phyloP scores from a whole-genome alignment of 2,113 vertebrate genomes.

The Macroglossus sobrinus region DNA sequence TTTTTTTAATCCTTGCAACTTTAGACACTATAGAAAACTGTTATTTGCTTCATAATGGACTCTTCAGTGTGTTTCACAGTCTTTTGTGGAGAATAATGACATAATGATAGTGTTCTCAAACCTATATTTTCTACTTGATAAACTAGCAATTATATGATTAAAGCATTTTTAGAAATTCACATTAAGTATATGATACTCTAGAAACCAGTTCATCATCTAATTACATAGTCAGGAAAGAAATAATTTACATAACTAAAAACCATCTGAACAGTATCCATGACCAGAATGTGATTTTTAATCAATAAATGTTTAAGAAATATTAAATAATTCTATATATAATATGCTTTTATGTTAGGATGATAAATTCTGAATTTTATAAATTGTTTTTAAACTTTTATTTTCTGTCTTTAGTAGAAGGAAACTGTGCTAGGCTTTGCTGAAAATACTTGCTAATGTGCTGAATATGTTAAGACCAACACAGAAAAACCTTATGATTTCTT shows the following conservation, averaged over 20 bases:
- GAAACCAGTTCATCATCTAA: constrained; percentile 65
- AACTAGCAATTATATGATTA: constrained; percentile 80
- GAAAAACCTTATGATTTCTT: neutral
- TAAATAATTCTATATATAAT: constrained; percentile 14
- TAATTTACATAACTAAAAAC: constrained; percentile 69
- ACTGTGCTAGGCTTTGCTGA: neutral
- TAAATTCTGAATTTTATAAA: constrained; percentile 25
- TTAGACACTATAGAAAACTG: constrained; percentile 68
- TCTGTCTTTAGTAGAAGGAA: constrained; percentile 9
- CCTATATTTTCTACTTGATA: constrained; percentile 74
- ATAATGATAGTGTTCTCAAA: constrained; percentile 75
- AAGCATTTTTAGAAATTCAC: constrained; percentile 69
- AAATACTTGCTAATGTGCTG: neutral
- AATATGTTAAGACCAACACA: neutral
- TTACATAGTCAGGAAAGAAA: constrained; percentile 71
- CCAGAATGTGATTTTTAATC: constrained; percentile 20
- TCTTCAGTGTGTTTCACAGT: constrained; percentile 66
- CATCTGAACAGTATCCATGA: constrained; percentile 42
- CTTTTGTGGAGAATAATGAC: constrained; percentile 70
- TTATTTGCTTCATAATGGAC: constrained; percentile 71
- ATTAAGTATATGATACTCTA: constrained; percentile 72
- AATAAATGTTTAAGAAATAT: constrained; percentile 33
- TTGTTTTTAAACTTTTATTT: constrained; percentile 37
- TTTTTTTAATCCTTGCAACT: constrained; percentile 68
- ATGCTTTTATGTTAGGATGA: neutral